Conservation (phyloP, 2,797 vertebrate genomes). For the Telmatherina bonti region DNA sequence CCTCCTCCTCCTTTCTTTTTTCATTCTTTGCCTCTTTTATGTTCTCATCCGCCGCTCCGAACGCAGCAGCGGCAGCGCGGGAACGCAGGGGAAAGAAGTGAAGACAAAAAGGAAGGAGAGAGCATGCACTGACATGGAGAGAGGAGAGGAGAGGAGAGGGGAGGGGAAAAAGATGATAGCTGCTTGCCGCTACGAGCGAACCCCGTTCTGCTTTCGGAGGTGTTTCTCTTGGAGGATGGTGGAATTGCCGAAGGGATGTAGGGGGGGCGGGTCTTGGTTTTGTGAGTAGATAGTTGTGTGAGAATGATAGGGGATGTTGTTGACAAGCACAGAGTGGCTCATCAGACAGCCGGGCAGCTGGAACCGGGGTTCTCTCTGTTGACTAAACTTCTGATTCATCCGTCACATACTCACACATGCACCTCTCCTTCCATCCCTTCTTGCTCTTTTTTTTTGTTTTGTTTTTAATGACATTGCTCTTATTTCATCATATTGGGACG, state of each 20-base stretch:
- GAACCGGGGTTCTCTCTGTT: conserved; percentile 52
- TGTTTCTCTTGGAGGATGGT: conserved; percentile 67
- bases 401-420: conserved; percentile 44
- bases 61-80: conserved; percentile 42
- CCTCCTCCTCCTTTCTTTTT: conserved; percentile 1
- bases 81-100: conserved; percentile 49
- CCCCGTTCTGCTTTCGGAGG: conserved; percentile 57
- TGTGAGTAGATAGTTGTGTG: conserved; percentile 72
- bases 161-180: conserved; percentile 22
- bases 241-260: conserved; percentile 63
- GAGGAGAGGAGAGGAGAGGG: conserved; percentile 27
- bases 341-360: conserved; percentile 62
- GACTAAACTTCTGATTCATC: conserved; percentile 75
- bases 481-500: conserved; percentile 1
- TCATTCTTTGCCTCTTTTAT: conserved; percentile 59
- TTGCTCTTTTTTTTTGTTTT: background rate
- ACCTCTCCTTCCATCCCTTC: background rate
- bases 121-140: conserved; percentile 52
- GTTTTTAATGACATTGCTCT: background rate
- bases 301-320: conserved; percentile 68
- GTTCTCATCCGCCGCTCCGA: conserved; percentile 53
- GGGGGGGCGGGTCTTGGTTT: conserved; percentile 74
- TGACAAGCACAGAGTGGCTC: conserved; percentile 71
- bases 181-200: conserved; percentile 31
- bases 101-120: conserved; percentile 52